Evolutionary conservation across 1,140 invertebrate species (phyloP).

Genomic region (Sitophilus oryzae): DNA sequence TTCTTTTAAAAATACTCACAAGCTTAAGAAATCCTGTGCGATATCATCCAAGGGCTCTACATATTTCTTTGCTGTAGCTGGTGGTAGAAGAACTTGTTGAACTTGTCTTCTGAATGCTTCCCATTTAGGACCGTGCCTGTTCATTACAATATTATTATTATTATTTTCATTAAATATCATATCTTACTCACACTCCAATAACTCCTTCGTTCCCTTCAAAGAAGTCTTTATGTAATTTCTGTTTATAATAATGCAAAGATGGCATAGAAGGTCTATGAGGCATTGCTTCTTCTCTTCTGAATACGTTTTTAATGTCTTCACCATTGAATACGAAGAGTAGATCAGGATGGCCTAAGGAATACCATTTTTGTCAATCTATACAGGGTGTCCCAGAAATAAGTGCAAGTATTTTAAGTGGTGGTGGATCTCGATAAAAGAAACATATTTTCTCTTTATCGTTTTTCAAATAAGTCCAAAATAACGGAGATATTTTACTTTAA

Average conservation of each 20-base stretch:
- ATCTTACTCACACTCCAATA: constrained; percentile 74
- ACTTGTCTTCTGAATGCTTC: constrained; percentile 72
- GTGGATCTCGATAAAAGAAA: too few species aligned
- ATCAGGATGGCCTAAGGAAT: constrained; percentile 59
- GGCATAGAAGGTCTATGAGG: constrained; percentile 74
- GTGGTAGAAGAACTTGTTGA: constrained; percentile 76
- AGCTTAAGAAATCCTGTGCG: constrained; percentile 62
- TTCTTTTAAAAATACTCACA: constrained; percentile 50
- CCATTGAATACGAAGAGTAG: constrained; percentile 73
- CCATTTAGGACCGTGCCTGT: constrained; percentile 80
- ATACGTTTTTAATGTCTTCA: constrained; percentile 68
- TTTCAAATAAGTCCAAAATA: too few species aligned
- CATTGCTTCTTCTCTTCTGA: constrained; percentile 67
- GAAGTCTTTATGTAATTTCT: constrained; percentile 64
- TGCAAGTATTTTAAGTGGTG: too few species aligned
- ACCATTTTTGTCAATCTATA: too few species aligned
- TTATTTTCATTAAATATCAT: constrained; percentile 1
- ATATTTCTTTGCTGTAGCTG: constrained; percentile 67
- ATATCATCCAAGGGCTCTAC: constrained; percentile 67
- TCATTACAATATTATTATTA: constrained; percentile 8
- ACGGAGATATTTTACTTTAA: too few species aligned
- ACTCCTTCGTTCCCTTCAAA: constrained; percentile 67
- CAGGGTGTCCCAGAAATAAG: too few species aligned
- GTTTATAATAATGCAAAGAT: constrained; percentile 71
- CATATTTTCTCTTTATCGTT: too few species aligned